A percentile compares a stretch with the other conserved stretches of the same genome.
Evolutionary conservation across 2,113 vertebrate species (phyloP).

Genomic region (Chlorodrepanis virens): DNA sequence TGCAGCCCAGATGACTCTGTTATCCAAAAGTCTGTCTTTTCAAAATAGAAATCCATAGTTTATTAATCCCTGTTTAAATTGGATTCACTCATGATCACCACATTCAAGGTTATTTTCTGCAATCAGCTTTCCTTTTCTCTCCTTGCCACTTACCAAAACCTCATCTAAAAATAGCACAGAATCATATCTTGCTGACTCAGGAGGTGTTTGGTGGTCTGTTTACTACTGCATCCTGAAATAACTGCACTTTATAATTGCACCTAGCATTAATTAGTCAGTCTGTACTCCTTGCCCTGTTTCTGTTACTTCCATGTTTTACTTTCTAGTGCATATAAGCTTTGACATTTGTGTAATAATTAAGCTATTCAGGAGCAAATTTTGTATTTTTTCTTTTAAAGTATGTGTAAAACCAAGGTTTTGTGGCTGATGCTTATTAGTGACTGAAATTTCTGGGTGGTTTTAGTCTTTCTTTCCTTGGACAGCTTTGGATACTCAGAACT

Average conservation of each 20-base stretch:
- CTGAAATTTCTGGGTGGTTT: not conserved
- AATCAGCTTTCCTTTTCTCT: conserved; percentile 4
- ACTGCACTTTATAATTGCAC: not conserved
- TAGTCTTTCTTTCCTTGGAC: not conserved
- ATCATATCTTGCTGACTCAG: conserved; percentile 7
- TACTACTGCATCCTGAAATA: not conserved
- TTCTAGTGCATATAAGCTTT: not conserved
- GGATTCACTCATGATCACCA: not conserved
- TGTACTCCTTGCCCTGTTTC: fast-evolving
- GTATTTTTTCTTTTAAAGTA: not conserved
- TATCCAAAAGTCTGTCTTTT: not conserved
- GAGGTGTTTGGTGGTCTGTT: not conserved
- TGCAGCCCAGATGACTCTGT: not conserved
- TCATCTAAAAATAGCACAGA: not conserved
- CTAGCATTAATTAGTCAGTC: not conserved
- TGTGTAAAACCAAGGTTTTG: not conserved
- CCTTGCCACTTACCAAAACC: not conserved
- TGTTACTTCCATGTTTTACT: not conserved
- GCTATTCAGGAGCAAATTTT: not conserved
- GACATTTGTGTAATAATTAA: not conserved
- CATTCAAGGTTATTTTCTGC: conserved; percentile 14
- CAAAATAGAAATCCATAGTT: not conserved
- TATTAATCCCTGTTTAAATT: not conserved
- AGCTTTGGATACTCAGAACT: not conserved
- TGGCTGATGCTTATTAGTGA: not conserved